Conservation (phyloP, 2,888 invertebrate species). For the Clitarchus hookeri region DNA sequence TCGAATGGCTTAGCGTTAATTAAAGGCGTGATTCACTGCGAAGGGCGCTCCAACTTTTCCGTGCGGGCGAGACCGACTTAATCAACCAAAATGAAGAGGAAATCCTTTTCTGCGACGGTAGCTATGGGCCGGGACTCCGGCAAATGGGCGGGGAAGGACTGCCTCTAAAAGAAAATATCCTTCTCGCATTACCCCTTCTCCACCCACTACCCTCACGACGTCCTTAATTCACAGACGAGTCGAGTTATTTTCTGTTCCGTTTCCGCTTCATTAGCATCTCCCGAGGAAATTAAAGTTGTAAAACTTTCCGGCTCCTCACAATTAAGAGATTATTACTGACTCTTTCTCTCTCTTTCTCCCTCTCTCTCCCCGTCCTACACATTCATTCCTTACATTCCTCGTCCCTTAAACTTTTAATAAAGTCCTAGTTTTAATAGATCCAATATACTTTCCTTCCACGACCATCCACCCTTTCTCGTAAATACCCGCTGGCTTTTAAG, state of each 20-base stretch:
- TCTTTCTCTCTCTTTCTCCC: slow-evolving; percentile 6
- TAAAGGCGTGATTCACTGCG: neutral
- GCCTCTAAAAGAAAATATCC: neutral
- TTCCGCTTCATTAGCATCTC: slow-evolving; percentile 25
- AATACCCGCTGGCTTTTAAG: slow-evolving; percentile 29
- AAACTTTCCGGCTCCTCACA: slow-evolving; percentile 36
- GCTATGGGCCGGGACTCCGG: neutral
- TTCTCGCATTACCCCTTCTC: neutral
- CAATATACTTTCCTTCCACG: slow-evolving; percentile 33
- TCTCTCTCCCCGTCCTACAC: slow-evolving; percentile 25
- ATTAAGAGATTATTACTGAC: slow-evolving; percentile 41
- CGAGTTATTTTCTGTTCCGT: slow-evolving; percentile 26
- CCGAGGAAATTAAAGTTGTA: slow-evolving; percentile 38
- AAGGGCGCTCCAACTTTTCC: neutral
- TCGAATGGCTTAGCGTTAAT: neutral
- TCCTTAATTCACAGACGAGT: slow-evolving; percentile 24
- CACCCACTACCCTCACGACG: neutral
- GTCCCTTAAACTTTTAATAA: slow-evolving; percentile 30
- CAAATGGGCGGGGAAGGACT: neutral
- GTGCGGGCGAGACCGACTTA: neutral
- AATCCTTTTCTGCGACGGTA: neutral
- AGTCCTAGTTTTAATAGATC: slow-evolving; percentile 37
- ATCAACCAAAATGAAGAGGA: slow-evolving; percentile 8
- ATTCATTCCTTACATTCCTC: slow-evolving; percentile 19
- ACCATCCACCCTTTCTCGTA: slow-evolving; percentile 18